These are phyloP conservation scores for Monopterus albus DNA, from an alignment of 2,113 vertebrate genomes.

Conservation along the genomic window DNA sequence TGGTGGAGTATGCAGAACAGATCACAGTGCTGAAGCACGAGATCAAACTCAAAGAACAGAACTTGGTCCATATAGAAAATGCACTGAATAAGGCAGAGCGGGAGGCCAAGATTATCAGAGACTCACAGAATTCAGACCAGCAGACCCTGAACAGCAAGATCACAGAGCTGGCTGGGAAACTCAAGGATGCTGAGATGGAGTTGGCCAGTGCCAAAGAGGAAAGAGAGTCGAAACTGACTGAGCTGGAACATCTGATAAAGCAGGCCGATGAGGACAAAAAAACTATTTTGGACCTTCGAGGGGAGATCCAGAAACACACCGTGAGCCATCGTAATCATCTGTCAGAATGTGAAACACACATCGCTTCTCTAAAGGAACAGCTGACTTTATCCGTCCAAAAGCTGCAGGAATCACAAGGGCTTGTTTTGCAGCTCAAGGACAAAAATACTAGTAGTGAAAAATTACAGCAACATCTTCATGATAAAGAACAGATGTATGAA, in stretches of 20 bases:
- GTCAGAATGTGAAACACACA: conserved; percentile 80
- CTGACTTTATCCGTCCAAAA: conserved; percentile 72
- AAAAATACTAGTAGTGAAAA: conserved; percentile 67
- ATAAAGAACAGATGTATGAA: conserved; percentile 79
- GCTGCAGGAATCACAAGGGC: conserved; percentile 74
- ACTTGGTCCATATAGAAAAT: conserved; percentile 78
- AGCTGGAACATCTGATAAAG: conserved; percentile 80
- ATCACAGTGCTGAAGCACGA: conserved; percentile 81
- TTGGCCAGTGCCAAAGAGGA: conserved; percentile 73
- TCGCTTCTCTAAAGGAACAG: conserved; percentile 84
- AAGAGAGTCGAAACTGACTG: conserved; percentile 76
- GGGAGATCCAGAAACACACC: conserved; percentile 80
- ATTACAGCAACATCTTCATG: conserved; percentile 70
- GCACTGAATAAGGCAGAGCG: conserved; percentile 82
- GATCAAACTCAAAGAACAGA: conserved; percentile 85
- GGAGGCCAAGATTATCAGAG: conserved; percentile 79
- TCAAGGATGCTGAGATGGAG: conserved; percentile 76
- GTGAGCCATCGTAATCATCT: conserved; percentile 76
- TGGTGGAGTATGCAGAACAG: conserved; percentile 87
- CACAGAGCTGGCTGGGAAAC: conserved; percentile 79
- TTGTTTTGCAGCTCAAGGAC: conserved; percentile 79
- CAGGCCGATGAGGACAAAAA: conserved; percentile 79
- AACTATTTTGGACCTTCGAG: conserved; percentile 81
- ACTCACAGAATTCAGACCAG: conserved; percentile 85
- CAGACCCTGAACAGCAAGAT: conserved; percentile 80